Conservation (phyloP, 2,888 invertebrate species). For the Conus canariensis region DNA sequence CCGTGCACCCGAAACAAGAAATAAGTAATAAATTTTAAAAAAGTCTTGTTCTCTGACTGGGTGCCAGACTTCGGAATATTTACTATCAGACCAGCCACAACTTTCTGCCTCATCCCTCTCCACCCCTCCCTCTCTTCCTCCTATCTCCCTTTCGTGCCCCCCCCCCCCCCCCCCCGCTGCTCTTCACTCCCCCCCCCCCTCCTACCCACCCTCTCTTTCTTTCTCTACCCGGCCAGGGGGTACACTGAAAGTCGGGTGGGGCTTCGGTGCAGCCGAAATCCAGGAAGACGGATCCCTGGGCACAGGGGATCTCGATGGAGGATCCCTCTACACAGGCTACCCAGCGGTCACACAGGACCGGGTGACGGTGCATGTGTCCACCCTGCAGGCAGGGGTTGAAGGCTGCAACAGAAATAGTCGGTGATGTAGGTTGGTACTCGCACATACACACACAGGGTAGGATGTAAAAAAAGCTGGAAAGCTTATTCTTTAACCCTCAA, state of each 20-base stretch:
- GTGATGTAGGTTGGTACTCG: too few species aligned
- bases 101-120: background rate
- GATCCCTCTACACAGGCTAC: conserved; percentile 33
- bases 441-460: too few species aligned
- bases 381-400: conserved; percentile 35
- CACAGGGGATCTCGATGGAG: conserved; percentile 43
- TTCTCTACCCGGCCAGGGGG: background rate
- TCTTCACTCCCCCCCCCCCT: background rate
- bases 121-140: background rate
- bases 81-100: too few species aligned
- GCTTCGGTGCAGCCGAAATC: conserved; percentile 27
- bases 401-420: background rate
- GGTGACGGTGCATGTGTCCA: conserved; percentile 36
- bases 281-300: conserved; percentile 38
- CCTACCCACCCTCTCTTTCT: background rate
- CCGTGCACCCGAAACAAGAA: too few species aligned
- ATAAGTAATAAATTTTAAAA: too few species aligned
- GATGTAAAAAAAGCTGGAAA: too few species aligned
- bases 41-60: too few species aligned
- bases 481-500: too few species aligned
- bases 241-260: conserved; percentile 26
- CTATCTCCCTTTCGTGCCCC: background rate
- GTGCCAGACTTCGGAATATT: too few species aligned
- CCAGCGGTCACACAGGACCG: conserved; percentile 42
- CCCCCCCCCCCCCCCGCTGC: background rate